Evolutionary conservation across 2,888 invertebrate species (phyloP).

Genomic region (Andrena minutula): DNA sequence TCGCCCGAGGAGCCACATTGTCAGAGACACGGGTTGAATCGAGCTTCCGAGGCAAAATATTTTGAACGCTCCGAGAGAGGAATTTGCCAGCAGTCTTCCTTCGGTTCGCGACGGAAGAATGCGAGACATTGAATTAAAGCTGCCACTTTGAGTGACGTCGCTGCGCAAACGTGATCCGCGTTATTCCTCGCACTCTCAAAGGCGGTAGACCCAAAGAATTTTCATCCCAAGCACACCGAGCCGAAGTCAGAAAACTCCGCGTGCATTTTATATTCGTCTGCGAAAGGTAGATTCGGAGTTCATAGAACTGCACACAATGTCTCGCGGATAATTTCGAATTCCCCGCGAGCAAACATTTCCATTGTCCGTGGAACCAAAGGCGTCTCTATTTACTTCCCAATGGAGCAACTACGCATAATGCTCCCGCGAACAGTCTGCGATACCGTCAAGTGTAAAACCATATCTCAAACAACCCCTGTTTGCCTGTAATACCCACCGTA

Average conservation of each 20-base stretch:
- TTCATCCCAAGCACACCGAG: not conserved
- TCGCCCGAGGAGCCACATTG: slow-evolving; percentile 10
- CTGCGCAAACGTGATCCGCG: slow-evolving; percentile 4
- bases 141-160: slow-evolving; percentile 31
- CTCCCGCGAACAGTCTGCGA: not conserved
- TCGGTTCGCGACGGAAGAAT: not conserved
- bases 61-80: slow-evolving; percentile 10
- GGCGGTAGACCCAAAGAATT: slow-evolving; percentile 12
- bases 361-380: not conserved
- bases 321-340: not conserved
- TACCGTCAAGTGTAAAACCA: too few species aligned
- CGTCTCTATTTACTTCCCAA: slow-evolving; percentile 1
- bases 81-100: slow-evolving; percentile 5
- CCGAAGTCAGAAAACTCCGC: not conserved
- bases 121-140: slow-evolving; percentile 27
- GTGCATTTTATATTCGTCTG: not conserved
- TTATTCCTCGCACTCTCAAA: not conserved
- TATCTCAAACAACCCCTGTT: too few species aligned
- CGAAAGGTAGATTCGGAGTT: not conserved
- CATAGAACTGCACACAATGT: not conserved
- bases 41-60: slow-evolving; percentile 1
- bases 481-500: too few species aligned
- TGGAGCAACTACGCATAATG: not conserved
- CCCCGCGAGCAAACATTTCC: not conserved
- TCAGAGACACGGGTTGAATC: not conserved